These are phyloP conservation scores for Octopus sinensis DNA, from an alignment of 1,140 invertebrate genomes.

Conservation along the genomic window DNA sequence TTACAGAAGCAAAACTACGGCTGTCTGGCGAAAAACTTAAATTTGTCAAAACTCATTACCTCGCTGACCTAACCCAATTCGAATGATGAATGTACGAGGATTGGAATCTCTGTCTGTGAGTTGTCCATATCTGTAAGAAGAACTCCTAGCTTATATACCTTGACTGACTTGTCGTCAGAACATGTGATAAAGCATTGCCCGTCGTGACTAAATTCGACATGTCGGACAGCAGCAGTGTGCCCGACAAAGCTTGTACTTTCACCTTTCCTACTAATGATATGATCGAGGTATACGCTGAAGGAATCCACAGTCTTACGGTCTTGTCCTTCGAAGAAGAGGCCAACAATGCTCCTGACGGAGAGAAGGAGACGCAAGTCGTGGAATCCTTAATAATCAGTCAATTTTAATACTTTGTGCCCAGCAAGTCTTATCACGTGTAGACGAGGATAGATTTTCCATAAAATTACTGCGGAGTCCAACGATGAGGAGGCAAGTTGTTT, in stretches of 20 bases:
- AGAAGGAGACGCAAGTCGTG: slow-evolving; percentile 68
- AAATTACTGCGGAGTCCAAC: slow-evolving; percentile 72
- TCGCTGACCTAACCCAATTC: slow-evolving; percentile 82
- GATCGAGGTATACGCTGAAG: slow-evolving; percentile 76
- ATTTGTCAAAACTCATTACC: slow-evolving; percentile 56
- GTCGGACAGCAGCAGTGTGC: slow-evolving; percentile 74
- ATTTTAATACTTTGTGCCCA: slow-evolving; percentile 59
- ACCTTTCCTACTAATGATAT: slow-evolving; percentile 56
- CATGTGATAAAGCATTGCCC: slow-evolving; percentile 73
- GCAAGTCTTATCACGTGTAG: slow-evolving; percentile 60
- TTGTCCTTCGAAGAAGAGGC: slow-evolving; percentile 79
- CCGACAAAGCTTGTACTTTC: slow-evolving; percentile 73
- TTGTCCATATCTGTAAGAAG: slow-evolving; percentile 59
- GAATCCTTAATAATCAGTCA: too few relatives aligned
- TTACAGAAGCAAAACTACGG: slow-evolving; percentile 75
- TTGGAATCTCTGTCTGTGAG: slow-evolving; percentile 69
- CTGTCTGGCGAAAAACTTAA: slow-evolving; percentile 70
- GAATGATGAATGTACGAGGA: slow-evolving; percentile 76
- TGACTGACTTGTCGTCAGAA: slow-evolving; percentile 82
- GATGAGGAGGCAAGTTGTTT: slow-evolving; percentile 74
- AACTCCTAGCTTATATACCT: slow-evolving; percentile 58
- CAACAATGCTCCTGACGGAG: slow-evolving; percentile 74
- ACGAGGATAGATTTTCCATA: slow-evolving; percentile 72
- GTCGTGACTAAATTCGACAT: slow-evolving; percentile 76
- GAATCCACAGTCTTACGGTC: slow-evolving; percentile 81